Conservation (phyloP, 2,797 vertebrate genomes). For the Clarias pachynema region DNA sequence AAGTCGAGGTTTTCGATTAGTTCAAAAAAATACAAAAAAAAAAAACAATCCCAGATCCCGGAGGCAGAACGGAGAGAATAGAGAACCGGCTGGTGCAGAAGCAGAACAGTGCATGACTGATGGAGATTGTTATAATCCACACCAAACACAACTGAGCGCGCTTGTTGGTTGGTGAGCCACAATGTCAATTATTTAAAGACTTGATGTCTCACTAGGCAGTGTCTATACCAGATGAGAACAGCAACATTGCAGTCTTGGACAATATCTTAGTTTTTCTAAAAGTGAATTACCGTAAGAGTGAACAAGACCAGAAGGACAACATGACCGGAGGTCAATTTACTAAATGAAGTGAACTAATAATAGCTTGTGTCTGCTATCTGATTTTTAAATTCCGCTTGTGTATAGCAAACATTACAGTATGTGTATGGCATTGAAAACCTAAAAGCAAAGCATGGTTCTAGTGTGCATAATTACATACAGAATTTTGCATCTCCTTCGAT, state of each 20-base stretch:
- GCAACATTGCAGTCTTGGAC: not conserved
- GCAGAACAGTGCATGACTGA: slow-evolving; percentile 19
- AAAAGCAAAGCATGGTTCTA: not conserved
- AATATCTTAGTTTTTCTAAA: slow-evolving; percentile 2
- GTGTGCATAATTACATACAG: not conserved
- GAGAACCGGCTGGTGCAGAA: slow-evolving; percentile 5
- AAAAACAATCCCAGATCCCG: not conserved
- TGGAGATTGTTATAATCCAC: slow-evolving; percentile 18
- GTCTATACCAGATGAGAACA: slow-evolving; percentile 25
- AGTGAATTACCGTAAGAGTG: slow-evolving; percentile 10
- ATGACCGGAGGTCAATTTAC: slow-evolving; percentile 10
- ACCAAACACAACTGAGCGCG: slow-evolving; percentile 7
- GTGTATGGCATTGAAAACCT: not conserved
- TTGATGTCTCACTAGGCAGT: slow-evolving; percentile 15
- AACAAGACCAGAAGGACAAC: slow-evolving; percentile 7
- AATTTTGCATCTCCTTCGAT: not conserved
- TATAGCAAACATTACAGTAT: not conserved
- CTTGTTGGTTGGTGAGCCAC: slow-evolving; percentile 8
- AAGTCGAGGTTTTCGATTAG: not conserved
- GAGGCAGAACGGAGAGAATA: not conserved
- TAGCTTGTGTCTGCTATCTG: not conserved
- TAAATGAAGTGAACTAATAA: slow-evolving; percentile 21
- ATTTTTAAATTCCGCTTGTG: not conserved
- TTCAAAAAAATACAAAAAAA: not conserved
- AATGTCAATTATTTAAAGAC: slow-evolving; percentile 34